phyloP scores from a whole-genome alignment of 2,113 vertebrate genomes.

The Cepphus grylle region DNA sequence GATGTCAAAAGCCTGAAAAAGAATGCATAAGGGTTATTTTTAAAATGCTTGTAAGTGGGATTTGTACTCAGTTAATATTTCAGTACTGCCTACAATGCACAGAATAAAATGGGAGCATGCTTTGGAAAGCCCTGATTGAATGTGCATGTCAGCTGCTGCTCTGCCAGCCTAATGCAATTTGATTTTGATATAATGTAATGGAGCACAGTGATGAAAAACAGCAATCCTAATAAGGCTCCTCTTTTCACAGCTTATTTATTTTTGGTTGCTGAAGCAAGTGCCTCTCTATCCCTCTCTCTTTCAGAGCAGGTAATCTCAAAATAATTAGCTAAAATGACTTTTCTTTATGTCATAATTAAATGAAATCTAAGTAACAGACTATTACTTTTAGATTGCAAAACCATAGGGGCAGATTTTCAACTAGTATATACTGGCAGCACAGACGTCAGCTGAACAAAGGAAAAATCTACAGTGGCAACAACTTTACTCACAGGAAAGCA shows the following conservation, averaged over 20 bases:
- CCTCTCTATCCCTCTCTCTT: neutral
- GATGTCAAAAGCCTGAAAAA: neutral
- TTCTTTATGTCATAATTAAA: neutral
- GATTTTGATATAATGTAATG: slow-evolving; percentile 9
- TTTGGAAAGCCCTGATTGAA: slow-evolving; percentile 18
- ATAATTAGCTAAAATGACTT: neutral
- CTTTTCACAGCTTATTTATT: slow-evolving; percentile 11
- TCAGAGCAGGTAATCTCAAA: neutral
- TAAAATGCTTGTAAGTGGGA: slow-evolving; percentile 17
- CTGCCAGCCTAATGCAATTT: neutral
- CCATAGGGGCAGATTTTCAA: neutral
- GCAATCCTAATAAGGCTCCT: neutral
- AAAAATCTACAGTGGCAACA: neutral
- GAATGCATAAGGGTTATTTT: neutral
- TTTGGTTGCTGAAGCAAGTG: neutral
- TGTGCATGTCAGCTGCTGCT: neutral
- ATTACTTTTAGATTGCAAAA: neutral
- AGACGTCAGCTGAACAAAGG: neutral
- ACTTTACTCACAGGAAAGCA: neutral
- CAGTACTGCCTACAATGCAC: neutral
- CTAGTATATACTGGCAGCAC: neutral
- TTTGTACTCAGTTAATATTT: slow-evolving; percentile 31
- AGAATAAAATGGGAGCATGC: neutral
- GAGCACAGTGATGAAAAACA: slow-evolving; percentile 14
- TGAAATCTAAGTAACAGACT: neutral